These are phyloP conservation scores for Sterrhoptilus dennistouni DNA, from an alignment of 2,113 vertebrate genomes.

Conservation along the genomic window DNA sequence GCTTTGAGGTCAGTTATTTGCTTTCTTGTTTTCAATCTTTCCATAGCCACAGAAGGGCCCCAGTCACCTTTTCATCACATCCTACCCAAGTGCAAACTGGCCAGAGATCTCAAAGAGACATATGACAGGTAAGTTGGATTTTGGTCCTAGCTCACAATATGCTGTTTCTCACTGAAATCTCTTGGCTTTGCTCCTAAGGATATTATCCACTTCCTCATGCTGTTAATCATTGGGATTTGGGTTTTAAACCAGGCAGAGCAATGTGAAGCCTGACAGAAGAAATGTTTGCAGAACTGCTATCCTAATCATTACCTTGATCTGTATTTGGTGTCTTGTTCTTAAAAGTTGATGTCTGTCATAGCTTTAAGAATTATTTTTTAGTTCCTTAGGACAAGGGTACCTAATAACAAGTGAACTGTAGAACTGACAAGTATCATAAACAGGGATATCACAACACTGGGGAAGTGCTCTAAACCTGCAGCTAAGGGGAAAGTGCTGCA, in stretches of 20 bases:
- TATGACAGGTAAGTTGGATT: constrained; percentile 87
- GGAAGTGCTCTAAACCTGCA: background rate
- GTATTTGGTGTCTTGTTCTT: background rate
- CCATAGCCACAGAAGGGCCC: constrained; percentile 81
- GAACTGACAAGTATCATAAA: background rate
- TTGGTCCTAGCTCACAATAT: background rate
- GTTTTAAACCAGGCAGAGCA: background rate
- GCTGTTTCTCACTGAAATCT: background rate
- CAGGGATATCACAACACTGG: rapidly evolving
- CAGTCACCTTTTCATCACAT: constrained; percentile 97
- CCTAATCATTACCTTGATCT: background rate
- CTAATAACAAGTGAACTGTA: background rate
- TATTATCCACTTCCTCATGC: background rate
- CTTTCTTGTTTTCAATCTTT: constrained; percentile 23
- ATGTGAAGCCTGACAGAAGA: background rate
- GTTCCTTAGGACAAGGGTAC: background rate
- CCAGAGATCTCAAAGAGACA: constrained; percentile 92
- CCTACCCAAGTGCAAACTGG: constrained; percentile 96
- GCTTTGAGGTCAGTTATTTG: background rate
- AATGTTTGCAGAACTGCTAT: background rate
- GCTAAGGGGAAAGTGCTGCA: background rate
- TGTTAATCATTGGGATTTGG: background rate
- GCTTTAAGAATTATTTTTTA: background rate
- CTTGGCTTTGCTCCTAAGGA: background rate
- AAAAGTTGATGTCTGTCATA: background rate